Evolutionary conservation across 2,113 vertebrate species (phyloP).

Genomic region (Rhinogobius similis): DNA sequence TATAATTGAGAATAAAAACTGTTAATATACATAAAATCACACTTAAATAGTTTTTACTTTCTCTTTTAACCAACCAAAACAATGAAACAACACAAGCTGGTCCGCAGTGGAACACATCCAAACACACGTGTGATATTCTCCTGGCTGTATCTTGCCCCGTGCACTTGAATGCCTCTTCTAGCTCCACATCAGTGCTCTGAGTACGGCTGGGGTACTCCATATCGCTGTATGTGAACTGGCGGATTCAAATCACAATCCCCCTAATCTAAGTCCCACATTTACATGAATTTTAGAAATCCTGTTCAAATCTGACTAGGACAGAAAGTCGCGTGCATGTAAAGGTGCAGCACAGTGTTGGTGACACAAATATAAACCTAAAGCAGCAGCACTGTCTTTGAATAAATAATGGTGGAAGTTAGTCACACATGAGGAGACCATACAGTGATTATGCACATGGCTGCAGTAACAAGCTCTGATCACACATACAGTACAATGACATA

Average conservation of each 20-base stretch:
- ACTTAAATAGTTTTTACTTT: no score
- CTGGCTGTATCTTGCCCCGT: no score
- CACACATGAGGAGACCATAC: constrained; percentile 56
- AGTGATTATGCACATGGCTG: constrained; percentile 69
- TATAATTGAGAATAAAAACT: no score
- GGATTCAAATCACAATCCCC: no score
- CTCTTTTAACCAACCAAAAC: no score
- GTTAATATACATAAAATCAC: no score
- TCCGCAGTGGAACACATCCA: background rate
- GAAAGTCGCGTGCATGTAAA: background rate
- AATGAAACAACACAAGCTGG: background rate
- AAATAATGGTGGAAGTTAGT: constrained; percentile 63
- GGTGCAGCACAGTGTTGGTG: background rate
- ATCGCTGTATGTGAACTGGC: no score
- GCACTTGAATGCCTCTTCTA: no score
- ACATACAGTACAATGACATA: constrained; percentile 53
- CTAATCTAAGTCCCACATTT: background rate
- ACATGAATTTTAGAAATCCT: no score
- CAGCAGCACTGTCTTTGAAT: constrained; percentile 19
- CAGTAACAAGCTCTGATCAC: constrained; percentile 65
- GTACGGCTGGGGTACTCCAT: no score
- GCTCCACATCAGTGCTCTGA: no score
- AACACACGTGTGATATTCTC: no score
- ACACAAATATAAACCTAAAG: constrained; percentile 5
- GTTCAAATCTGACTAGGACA: background rate